Evolutionary conservation across 2,113 vertebrate species (phyloP), one percentile per base, ranked within the genome.

Genomic region (Pelmatolapia mariae): DNA sequence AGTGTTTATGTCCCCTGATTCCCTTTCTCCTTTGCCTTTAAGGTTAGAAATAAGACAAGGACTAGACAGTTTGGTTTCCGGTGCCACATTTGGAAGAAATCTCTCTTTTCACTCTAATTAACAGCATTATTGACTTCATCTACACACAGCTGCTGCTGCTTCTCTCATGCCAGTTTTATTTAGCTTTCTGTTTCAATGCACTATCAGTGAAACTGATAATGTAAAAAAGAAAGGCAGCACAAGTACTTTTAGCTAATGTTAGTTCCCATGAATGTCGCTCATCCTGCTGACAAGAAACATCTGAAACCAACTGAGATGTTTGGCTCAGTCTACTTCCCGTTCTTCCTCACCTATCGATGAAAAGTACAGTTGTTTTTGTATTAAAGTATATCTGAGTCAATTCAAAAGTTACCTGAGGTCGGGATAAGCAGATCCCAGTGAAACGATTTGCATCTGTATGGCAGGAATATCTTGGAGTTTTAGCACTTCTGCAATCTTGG

Each of bases 371-470:
- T 24, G 59, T 63, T n/a, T 36, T 0, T n/a, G 31, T 63, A 36
- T 36, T 19, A 38, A 56, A 56, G n/a, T 56, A 53, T n/a, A 0
- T 1, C 0, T 11, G 3, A 33, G 5, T 33, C 5, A 19, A 0
- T 33, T 63, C 9, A 33, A 43, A 8, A 45, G 89, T 96, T 94
- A 99, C 98, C 97, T 97, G 91, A 99, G 95, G 90, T 99, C 98
- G 1, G 98, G 97, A 81, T 97, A 97, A 0, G 7, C 82, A 0
- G 16, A 93, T 26, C 95, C 96, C 0, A 98, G 95, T 0, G 89
- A 96, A 5, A 92, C 96, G 11, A 99, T 95, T 86, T 98, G 96
- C 3, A 98, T 90, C 96, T 97, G 97, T 59, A 99, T 97, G 76
- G 97, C 95, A 0, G 95, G 96, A 50, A 96, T 83, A 82, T 98